phyloP scores from a whole-genome alignment of 2,113 vertebrate species.

The Microcebus jonahi region DNA sequence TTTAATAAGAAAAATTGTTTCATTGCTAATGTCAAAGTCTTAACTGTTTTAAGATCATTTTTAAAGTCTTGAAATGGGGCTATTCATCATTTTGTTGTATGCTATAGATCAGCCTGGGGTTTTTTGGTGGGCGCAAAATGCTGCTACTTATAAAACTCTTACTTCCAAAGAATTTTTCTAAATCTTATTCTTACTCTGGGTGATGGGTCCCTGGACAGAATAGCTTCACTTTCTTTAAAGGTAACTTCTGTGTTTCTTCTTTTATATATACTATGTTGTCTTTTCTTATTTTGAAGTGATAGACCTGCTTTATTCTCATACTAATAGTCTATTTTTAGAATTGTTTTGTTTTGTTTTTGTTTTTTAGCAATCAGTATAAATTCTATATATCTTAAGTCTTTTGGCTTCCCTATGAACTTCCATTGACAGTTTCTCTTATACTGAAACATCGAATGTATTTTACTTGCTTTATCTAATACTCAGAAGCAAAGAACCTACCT shows the following conservation, averaged over 20 bases:
- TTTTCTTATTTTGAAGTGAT: conserved; percentile 43
- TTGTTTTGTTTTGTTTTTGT: conserved; percentile 28
- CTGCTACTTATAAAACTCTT: conserved; percentile 73
- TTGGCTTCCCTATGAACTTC: conserved; percentile 38
- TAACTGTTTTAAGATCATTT: conserved; percentile 56
- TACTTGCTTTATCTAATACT: conserved; percentile 49
- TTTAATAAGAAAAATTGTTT: neutral
- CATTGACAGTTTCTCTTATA: conserved; percentile 36
- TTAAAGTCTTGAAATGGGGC: conserved; percentile 55
- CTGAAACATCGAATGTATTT: conserved; percentile 42
- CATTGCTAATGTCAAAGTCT: neutral
- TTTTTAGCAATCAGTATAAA: conserved; percentile 52
- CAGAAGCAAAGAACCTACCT: conserved; percentile 62
- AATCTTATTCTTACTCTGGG: conserved; percentile 81
- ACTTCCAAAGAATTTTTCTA: conserved; percentile 71
- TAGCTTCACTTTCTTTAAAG: conserved; percentile 72
- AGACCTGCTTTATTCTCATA: conserved; percentile 19
- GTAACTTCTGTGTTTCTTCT: conserved; percentile 78
- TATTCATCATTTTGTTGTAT: conserved; percentile 56
- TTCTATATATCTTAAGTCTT: conserved; percentile 18
- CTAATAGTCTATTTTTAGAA: conserved; percentile 42
- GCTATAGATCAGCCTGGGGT: conserved; percentile 47
- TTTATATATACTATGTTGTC: conserved; percentile 25
- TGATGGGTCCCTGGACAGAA: conserved; percentile 81
- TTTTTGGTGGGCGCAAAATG: conserved; percentile 73